phyloP scores from a whole-genome alignment of 2,113 vertebrate genomes.

The Catagonus wagneri region DNA sequence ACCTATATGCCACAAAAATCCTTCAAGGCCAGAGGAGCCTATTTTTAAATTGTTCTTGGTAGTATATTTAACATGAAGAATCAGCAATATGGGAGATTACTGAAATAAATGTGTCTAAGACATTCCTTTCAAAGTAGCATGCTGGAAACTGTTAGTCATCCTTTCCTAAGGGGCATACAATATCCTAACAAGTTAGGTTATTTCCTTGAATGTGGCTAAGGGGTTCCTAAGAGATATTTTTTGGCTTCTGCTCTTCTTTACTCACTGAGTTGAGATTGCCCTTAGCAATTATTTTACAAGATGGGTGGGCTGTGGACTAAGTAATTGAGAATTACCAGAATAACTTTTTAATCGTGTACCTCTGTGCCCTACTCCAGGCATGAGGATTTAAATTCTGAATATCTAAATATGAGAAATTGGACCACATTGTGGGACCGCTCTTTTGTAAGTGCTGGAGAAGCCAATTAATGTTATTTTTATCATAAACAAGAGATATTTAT shows the following conservation, averaged over 20 bases:
- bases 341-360: background rate
- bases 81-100: background rate
- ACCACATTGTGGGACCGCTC: background rate
- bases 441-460: background rate
- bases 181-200: constrained; percentile 37
- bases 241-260: constrained; percentile 8
- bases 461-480: background rate
- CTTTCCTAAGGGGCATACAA: background rate
- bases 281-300: constrained; percentile 63
- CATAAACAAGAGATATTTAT: background rate
- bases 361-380: background rate
- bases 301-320: background rate
- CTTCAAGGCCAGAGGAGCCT: background rate
- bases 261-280: constrained; percentile 21
- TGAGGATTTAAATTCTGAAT: constrained; percentile 59
- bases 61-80: background rate
- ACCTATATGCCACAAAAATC: background rate
- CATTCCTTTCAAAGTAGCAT: constrained; percentile 18
- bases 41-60: background rate
- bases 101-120: background rate
- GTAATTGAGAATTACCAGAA: constrained; percentile 29
- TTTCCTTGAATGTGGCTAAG: background rate
- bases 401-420: constrained; percentile 35
- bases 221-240: background rate
- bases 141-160: background rate